Evolutionary conservation across 2,113 vertebrate species (phyloP).

Genomic region (Catharus minimus): DNA sequence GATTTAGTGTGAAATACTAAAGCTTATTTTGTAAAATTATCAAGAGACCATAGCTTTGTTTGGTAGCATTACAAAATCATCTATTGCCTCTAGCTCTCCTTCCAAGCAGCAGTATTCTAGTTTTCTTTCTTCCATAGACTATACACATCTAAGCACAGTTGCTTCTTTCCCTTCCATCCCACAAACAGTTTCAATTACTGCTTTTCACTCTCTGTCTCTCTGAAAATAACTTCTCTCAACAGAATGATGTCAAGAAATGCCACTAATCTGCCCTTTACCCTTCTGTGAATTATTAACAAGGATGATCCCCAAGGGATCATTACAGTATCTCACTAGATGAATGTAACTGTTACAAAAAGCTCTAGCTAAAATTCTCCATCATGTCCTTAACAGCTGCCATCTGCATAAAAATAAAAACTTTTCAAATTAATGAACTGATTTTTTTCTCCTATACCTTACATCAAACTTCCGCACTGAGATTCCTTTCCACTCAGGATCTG

Average conservation of each 20-base stretch:
- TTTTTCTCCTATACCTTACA: not conserved
- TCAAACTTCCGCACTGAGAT: not conserved
- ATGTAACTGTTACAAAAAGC: not conserved
- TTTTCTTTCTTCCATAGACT: not conserved
- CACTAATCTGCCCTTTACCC: not conserved
- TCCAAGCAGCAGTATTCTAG: not conserved
- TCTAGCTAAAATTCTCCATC: not conserved
- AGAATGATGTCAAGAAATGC: not conserved
- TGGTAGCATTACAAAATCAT: not conserved
- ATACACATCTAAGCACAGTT: not conserved
- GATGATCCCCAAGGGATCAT: not conserved
- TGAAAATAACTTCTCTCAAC: not conserved
- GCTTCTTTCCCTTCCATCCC: not conserved
- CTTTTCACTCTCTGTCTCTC: not conserved
- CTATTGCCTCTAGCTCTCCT: not conserved
- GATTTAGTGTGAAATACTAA: not conserved
- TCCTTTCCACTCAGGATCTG: not conserved
- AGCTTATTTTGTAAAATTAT: not conserved
- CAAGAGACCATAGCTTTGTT: not conserved
- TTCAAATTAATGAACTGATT: not conserved
- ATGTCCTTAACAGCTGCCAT: not conserved
- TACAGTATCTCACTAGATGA: not conserved
- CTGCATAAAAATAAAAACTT: not conserved
- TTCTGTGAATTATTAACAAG: not conserved
- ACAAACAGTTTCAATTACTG: not conserved